Base-by-base conservation (phyloP, 2,113 vertebrate genomes). In the Cinclus cinclus region DNA sequence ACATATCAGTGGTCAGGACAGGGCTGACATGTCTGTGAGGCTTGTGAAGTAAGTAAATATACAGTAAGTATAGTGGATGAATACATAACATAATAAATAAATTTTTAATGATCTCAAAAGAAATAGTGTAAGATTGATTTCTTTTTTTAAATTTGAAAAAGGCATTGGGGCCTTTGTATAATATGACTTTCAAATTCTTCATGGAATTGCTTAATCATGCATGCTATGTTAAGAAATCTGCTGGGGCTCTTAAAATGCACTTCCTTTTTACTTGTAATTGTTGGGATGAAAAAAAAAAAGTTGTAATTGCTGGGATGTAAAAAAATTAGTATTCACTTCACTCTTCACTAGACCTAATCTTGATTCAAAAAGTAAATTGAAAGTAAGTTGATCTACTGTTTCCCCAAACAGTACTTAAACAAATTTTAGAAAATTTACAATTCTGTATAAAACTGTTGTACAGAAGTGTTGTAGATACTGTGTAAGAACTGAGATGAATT, bases 261-360 rank as follows among this genome's bases (percentile, higher is more conserved):
- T 92, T 97, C 44, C 55, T 47, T 91, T 89, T 83, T 33, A 71
- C 12, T 91, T n/a, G n/a, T n/a, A n/a, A n/a, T n/a, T n/a, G n/a
- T n/a, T n/a, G n/a, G n/a, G n/a, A n/a, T n/a, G n/a, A n/a, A n/a
- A n/a, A n/a, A n/a, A n/a, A n/a, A n/a, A n/a, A n/a, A n/a, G 6
- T 79, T 78, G 39, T 79, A 96, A 84, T 83, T 97, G n/a, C 50
- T 96, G 50, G n/a, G 44, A 76, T 56, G 83, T 76, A 58, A 92
- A 96, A 83, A 13, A 89, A 87, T 92, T 87, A 91, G 39, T 87
- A 92, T 96, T 96, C n/a, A 50, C 70, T 87, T 46, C 35, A 84
- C 63, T 94, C 52, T 93, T 53, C 47, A 35, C 37, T 84, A 63
- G 65, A 79, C 25, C 27, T 68, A 28, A 84, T 88, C 39, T 89